A percentile compares a stretch with the other conserved stretches of the same genome.
Evolutionary conservation across 2,797 vertebrate species (phyloP).

Genomic region (Toxotes lorentzi): DNA sequence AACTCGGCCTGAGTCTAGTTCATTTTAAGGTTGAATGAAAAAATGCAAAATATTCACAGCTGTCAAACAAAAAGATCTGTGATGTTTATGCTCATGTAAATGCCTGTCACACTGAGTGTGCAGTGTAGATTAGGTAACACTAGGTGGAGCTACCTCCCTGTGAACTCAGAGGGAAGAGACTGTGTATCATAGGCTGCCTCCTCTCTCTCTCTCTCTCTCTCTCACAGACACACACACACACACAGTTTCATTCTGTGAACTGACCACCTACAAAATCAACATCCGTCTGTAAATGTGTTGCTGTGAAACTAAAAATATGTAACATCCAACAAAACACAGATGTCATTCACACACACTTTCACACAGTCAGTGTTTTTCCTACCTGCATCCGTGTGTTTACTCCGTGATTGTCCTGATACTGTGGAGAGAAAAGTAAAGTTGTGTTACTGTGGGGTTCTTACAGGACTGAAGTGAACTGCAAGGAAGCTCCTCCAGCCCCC

Average conservation of each 20-base stretch:
- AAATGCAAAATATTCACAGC: too few relatives aligned
- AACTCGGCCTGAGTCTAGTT: too few relatives aligned
- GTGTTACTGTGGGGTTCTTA: neutral
- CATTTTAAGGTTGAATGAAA: too few relatives aligned
- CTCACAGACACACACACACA: too few relatives aligned
- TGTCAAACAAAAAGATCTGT: neutral
- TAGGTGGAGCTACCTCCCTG: constrained; percentile 22
- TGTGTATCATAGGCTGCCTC: too few relatives aligned
- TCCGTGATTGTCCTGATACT: neutral
- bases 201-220: too few relatives aligned
- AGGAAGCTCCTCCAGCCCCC: neutral
- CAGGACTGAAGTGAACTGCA: neutral
- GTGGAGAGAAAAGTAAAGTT: neutral
- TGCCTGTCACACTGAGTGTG: neutral
- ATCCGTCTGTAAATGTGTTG: neutral
- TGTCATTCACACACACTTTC: neutral
- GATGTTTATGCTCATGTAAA: neutral
- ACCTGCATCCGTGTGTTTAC: constrained; percentile 47
- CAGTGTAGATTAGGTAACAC: neutral
- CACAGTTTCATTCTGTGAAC: too few relatives aligned
- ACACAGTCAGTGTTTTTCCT: neutral
- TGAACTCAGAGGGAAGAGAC: neutral
- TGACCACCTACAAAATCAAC: too few relatives aligned
- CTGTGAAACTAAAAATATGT: neutral
- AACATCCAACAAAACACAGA: neutral